Evolutionary conservation across 1,140 invertebrate genomes (phyloP).

Genomic region (Copidosoma floridanum): DNA sequence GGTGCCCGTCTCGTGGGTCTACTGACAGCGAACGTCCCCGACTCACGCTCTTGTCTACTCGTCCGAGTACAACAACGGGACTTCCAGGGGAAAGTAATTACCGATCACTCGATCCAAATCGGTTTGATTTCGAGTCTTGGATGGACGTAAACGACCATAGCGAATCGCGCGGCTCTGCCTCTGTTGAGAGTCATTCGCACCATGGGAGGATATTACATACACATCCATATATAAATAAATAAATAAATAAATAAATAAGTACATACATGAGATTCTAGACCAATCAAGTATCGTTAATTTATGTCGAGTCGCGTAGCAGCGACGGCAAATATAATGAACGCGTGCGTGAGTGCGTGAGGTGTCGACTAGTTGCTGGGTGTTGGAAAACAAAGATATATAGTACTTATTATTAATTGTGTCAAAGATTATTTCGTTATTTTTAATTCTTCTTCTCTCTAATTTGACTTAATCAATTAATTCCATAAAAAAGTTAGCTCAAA

Average conservation of each 20-base stretch:
- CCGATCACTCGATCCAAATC: too few species aligned
- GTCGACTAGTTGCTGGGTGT: too few species aligned
- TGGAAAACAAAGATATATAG: too few species aligned
- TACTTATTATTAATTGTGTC: constrained; percentile 23
- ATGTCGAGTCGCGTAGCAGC: constrained; percentile 17
- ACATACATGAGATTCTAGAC: constrained; percentile 31
- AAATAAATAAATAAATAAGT: background rate
- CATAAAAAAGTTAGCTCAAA: too few species aligned
- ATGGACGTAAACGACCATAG: too few species aligned
- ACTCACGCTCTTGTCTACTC: constrained; percentile 39
- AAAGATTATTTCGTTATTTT: constrained; percentile 18
- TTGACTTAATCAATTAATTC: too few species aligned
- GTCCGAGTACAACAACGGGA: constrained; percentile 49
- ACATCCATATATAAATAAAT: background rate
- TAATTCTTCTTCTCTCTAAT: too few species aligned
- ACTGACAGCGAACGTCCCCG: constrained; percentile 70
- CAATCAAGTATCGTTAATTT: constrained; percentile 38
- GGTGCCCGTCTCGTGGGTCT: constrained; percentile 93
- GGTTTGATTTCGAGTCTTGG: too few species aligned
- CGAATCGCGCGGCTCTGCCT: too few species aligned
- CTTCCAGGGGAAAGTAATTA: constrained; percentile 48
- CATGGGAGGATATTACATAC: constrained; percentile 30
- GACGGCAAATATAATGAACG: constrained; percentile 28
- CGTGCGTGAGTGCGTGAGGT: constrained; percentile 48
- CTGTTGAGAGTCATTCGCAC: too few species aligned